Evolutionary conservation across 2,888 invertebrate genomes (phyloP), one percentile per base, ranked within the genome.

Genomic region (Lochmaea crataegi): DNA sequence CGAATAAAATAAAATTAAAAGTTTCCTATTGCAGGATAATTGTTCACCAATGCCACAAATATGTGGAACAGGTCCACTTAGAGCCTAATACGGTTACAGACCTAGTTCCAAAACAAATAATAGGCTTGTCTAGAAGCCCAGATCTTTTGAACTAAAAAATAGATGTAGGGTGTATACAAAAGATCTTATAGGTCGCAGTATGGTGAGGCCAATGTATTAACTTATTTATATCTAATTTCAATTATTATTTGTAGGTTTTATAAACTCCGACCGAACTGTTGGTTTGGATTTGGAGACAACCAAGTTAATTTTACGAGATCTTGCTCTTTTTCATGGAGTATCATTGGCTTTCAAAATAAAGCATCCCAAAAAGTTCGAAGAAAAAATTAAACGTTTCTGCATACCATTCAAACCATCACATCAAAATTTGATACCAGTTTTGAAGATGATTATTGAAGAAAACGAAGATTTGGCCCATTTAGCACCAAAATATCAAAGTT

Each of bases 281-380:
- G 88, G 90, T 71, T 87, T 89, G 64, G 88, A 90, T 80, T 80
- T 88, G 53, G 84, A 85, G 0, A 88, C 89, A 61, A 85, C 88
- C 0, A 85, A 84, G 68, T 68, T 89, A 2, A 85, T 89, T 2
- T 80, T 90, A 1, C 81, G 84, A 63, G 83, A 87, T 41, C 78
- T 90, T 77, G 90, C 90, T 0, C 85, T 87, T 77, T 90, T 89
- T 77, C 91, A 91, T 81, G 89, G 90, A 0, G 83, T 90, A 22
- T 88, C 89, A 1, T 86, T 90, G 5, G 90, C 88, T 0, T 82
- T 88, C 65, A 89, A 89, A 70, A 68, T 86, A 0, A 85, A 84
- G 69, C 84, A 87, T 71, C 87, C 88, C 0, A 80, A 85, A 42
- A 75, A 82, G 1, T 89, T 87, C 80, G 74, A 86, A 6, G 71